These are phyloP conservation scores for Aquatica leii DNA, from an alignment of 2,888 invertebrate genomes.

Conservation along the genomic window DNA sequence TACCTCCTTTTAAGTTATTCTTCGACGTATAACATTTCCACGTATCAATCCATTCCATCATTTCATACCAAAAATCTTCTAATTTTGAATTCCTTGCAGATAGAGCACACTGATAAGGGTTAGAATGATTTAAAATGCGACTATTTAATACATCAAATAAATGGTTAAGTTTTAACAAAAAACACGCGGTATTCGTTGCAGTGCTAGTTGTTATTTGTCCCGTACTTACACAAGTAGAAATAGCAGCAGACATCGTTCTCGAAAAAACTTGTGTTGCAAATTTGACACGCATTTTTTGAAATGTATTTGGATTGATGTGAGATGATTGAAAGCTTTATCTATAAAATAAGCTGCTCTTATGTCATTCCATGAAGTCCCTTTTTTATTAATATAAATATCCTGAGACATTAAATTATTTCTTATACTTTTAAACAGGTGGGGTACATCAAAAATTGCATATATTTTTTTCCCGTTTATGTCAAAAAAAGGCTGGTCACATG, in stretches of 20 bases:
- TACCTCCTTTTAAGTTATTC: too few relatives aligned
- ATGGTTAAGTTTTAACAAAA: background rate
- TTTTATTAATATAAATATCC: background rate
- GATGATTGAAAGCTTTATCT: background rate
- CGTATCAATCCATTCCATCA: too few relatives aligned
- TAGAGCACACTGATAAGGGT: background rate
- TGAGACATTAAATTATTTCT: background rate
- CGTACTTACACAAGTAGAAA: background rate
- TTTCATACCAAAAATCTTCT: too few relatives aligned
- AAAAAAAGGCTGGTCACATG: too few relatives aligned
- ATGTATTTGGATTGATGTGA: background rate
- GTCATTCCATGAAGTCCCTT: background rate
- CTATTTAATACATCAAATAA: slow-evolving; percentile 1
- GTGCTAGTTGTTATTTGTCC: background rate
- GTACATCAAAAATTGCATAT: background rate
- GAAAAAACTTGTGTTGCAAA: too few relatives aligned
- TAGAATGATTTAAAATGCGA: background rate
- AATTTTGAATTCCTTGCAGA: too few relatives aligned
- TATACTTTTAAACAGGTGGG: background rate
- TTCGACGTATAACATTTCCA: too few relatives aligned
- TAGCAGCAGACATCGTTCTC: too few relatives aligned
- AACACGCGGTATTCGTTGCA: background rate
- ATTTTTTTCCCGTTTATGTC: too few relatives aligned
- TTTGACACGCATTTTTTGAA: background rate
- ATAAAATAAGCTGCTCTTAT: background rate